Conservation (phyloP, 2,888 invertebrate genomes). For the Matsumyia berberina region DNA sequence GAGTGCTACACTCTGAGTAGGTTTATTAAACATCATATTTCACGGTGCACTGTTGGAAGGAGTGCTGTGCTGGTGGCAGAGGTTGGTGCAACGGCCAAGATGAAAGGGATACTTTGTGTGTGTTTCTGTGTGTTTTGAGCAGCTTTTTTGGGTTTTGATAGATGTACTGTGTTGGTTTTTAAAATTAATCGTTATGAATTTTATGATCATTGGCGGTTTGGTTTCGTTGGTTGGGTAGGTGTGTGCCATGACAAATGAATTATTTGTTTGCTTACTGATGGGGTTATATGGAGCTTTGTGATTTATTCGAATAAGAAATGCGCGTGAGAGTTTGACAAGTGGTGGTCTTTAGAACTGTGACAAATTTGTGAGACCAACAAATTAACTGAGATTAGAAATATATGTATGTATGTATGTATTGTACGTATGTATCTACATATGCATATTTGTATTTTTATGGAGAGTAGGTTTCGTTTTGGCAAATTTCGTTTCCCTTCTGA, state of each 20-base stretch:
- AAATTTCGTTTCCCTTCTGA: too few relatives aligned
- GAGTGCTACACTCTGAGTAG: slow-evolving; percentile 61
- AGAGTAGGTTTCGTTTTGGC: too few relatives aligned
- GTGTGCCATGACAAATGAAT: slow-evolving; percentile 64
- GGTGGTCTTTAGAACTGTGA: neutral
- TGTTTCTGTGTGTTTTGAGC: slow-evolving; percentile 7
- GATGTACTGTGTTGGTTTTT: slow-evolving; percentile 52
- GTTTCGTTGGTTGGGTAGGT: slow-evolving; percentile 38
- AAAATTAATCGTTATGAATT: slow-evolving; percentile 66
- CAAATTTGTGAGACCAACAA: neutral
- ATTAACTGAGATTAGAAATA: neutral
- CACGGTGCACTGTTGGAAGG: slow-evolving; percentile 35
- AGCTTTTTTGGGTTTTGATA: slow-evolving; percentile 37
- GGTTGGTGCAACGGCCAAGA: slow-evolving; percentile 43
- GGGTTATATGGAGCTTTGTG: slow-evolving; percentile 23
- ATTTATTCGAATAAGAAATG: slow-evolving; percentile 27
- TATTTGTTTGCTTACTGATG: slow-evolving; percentile 39
- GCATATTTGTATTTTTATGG: neutral
- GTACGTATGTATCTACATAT: neutral
- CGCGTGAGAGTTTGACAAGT: neutral
- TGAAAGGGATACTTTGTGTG: slow-evolving; percentile 38
- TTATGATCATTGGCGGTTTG: slow-evolving; percentile 50
- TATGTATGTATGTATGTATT: neutral
- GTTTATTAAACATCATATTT: slow-evolving; percentile 76
- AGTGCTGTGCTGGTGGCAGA: slow-evolving; percentile 25